Base-by-base conservation (phyloP, 2,797 vertebrate species). In the Luscinia luscinia region DNA sequence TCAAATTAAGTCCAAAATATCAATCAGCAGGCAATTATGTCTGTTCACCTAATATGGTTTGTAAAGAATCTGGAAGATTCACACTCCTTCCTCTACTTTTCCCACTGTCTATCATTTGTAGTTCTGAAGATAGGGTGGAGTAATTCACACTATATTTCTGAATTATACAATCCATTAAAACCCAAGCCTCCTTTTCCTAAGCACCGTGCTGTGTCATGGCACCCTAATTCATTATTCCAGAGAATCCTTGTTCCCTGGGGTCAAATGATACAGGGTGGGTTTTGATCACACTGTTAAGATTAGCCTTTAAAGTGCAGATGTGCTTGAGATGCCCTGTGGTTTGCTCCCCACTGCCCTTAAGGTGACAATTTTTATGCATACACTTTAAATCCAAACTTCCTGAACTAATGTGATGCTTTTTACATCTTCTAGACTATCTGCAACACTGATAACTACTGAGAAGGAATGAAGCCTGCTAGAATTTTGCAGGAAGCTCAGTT, bases 341-440 rank as follows among this genome's bases (percentile, higher is more conserved):
- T 36, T 15, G 9, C 4, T 64, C 5, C 2, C 3, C 3, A 6
- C 2, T 27, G 32, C 15, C 26, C 6, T 34, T 48, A n/a, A 40
- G 9, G 11, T 75, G 20, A 6, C 0, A 1, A 40, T 84, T 76
- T 27, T 19, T 22, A 6, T 23, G 9, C 9, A 26, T n/a, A 5
- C 4, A 17, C 7, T 79, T 79, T 67, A n/a, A 66, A 34, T 41
- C 12, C 34, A 73, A 45, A 68, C 8, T 76, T 43, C 5, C 5
- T 76, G 43, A 92, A 69, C n/a, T n/a, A 55, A 43, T 16, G 3
- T 15, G 6, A 59, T 51, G 11, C 8, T 48, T 21, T 51, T 57
- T 62, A 62, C 9, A 8, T 58, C 18, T 63, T 84, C 24, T 59
- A 14, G 40, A 63, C 5, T 20, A 43, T 26, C 27, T 36, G 22